Evolutionary conservation across 2,113 vertebrate species (phyloP), one percentile per base, ranked within the genome.

Genomic region (Carollia perspicillata): DNA sequence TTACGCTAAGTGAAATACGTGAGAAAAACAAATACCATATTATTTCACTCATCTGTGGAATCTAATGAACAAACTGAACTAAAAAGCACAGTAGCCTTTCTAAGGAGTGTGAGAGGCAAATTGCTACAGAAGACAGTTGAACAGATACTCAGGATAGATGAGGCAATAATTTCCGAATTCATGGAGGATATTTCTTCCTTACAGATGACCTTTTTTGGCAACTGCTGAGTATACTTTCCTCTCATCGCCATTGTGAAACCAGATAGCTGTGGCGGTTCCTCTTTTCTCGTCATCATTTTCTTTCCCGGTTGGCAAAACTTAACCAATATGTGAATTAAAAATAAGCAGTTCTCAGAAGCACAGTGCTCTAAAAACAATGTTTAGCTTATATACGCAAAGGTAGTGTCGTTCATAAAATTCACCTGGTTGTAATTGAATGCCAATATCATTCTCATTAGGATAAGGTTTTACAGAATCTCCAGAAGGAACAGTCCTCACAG

Each of bases 121-220:
- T 66, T 69, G 17, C 37, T 42, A 0, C 42, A 68, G 49, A 42
- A 90, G 30, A 66, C 47, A 9, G 3, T 26, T 89, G 65, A 94
- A 35, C 68, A 69, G 42, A 81, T 85, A 35, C 8, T 30, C 69
- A 49, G 12, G 2, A n/a, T 55, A 44, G 60, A 33, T 49, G 51
- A 92, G 68, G 74, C 83, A 93, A 75, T 84, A 93, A 75, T 84
- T 89, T 91, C 60, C 42, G 22, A 17, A 69, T 68, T 95, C 35
- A 35, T 0, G 14, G 14, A 81, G 47, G 51, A 8, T 85, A 13
- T 10, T 10, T 42, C 63, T 68, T 92, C 68, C 77, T 83, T 6
- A 71, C 2, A 55, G 30, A 30, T 72, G 49, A 79, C 20, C 20
- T 90, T 71, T 90, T 66, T 90, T 69, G 35, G 3, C 18, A 89